phyloP scores from a whole-genome alignment of 2,113 vertebrate genomes.

The Serilophus lunatus region DNA sequence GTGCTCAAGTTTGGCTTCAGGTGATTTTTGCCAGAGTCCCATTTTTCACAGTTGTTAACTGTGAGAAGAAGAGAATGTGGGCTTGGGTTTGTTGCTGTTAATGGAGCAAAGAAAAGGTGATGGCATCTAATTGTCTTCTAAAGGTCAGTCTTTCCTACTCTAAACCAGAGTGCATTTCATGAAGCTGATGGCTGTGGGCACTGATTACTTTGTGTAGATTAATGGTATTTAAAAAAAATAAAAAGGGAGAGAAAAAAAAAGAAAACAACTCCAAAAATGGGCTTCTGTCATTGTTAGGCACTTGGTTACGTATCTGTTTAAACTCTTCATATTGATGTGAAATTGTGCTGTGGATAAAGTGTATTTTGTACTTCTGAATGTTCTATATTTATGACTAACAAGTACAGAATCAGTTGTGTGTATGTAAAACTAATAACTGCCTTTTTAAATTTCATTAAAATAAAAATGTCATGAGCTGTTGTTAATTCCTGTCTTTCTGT shows the following conservation, averaged over 20 bases:
- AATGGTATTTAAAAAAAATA: not conserved
- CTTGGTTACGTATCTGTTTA: slow-evolving; percentile 58
- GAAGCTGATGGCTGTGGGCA: not conserved
- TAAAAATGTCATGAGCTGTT: slow-evolving; percentile 72
- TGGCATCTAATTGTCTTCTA: slow-evolving; percentile 16
- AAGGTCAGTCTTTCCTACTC: slow-evolving; percentile 19
- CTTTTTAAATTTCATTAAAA: slow-evolving; percentile 78
- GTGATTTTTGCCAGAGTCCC: slow-evolving; percentile 34
- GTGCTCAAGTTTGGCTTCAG: slow-evolving; percentile 10
- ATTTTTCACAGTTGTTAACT: slow-evolving; percentile 46
- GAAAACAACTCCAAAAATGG: slow-evolving; percentile 1
- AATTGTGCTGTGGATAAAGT: slow-evolving; percentile 74
- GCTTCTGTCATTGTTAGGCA: slow-evolving; percentile 43
- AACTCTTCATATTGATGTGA: slow-evolving; percentile 70
- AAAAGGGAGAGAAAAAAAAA: not conserved
- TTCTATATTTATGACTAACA: slow-evolving; percentile 78
- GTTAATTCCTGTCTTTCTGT: not conserved
- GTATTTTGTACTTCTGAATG: slow-evolving; percentile 77
- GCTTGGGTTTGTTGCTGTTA: not conserved
- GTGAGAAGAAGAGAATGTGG: not conserved
- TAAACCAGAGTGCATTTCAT: not conserved
- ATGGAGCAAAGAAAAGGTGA: not conserved
- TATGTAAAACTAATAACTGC: slow-evolving; percentile 77
- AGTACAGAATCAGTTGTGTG: slow-evolving; percentile 70
- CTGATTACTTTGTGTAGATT: slow-evolving; percentile 13